Evolutionary conservation across 2,113 vertebrate genomes (phyloP).

Genomic region (Corvus cornix): DNA sequence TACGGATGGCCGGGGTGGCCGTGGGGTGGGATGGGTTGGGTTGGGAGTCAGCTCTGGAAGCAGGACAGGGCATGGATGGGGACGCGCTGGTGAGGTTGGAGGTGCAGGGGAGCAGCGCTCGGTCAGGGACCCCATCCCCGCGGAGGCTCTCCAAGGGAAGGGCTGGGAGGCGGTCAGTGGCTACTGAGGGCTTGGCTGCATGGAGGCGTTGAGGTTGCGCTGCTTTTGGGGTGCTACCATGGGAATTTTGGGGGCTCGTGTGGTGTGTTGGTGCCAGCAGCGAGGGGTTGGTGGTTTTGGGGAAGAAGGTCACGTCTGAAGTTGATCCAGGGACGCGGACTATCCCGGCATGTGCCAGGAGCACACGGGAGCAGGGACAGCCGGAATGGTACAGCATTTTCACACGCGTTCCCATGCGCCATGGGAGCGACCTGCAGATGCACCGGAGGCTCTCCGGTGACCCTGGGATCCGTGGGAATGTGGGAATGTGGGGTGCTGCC

Average conservation of each 20-base stretch:
- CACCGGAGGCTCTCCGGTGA: background rate
- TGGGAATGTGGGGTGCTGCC: background rate
- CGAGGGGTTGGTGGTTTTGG: background rate
- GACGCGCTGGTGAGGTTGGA: background rate
- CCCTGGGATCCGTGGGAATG: background rate
- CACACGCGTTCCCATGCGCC: background rate
- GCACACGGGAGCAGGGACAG: background rate
- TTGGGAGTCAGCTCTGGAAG: background rate
- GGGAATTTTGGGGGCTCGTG: background rate
- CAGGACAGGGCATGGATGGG: background rate
- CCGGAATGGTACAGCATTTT: background rate
- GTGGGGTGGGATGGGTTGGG: background rate
- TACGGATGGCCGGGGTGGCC: background rate
- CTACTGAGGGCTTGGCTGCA: background rate
- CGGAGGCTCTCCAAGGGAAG: background rate
- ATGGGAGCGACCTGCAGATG: background rate
- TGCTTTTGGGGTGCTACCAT: accelerated
- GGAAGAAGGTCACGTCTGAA: background rate
- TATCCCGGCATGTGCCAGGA: background rate
- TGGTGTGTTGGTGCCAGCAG: background rate
- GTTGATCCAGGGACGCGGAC: background rate
- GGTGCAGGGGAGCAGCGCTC: background rate
- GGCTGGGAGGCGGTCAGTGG: background rate
- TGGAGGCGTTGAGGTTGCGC: accelerated
- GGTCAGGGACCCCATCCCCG: background rate